Base-by-base conservation (phyloP, 2,888 invertebrate species). In the Philaethria dido region DNA sequence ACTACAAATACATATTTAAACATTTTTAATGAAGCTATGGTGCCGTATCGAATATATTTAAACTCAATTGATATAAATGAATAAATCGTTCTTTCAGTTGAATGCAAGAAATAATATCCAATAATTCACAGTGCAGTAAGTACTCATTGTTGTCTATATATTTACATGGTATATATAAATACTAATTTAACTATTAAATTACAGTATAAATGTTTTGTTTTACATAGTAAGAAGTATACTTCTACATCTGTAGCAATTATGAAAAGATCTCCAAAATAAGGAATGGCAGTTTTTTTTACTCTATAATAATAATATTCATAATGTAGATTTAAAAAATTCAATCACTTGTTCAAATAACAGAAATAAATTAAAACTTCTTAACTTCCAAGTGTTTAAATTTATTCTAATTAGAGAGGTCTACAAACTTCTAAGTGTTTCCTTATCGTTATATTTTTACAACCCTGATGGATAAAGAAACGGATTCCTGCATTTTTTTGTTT, bases 401-500 rank as follows among this genome's bases (percentile, higher is more conserved):
- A 78, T 84, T 82, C 81, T 81, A 81, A 78, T 80, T 75, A 60
- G 75, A 79, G 77, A 75, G 73, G 71, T 74, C 72, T 71, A 77
- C 69, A 69, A 63, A 61, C 64, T 69, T 64, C 42, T 45, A 54
- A 62, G 54, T 60, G 66, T 64, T 66, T 60, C 50, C 55, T 48
- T 66, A 64, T 62, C 57, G 60, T 44, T 29, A 60, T 63, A 61
- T 81, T 79, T 81, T 71, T 73, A 74, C 79, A 79, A 72, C 81
- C 79, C 80, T 78, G 72, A 73, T 72, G 70, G 72, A 70, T 73
- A 75, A 76, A 74, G 77, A 74, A 82, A 78, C 76, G 79, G 77
- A 83, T 83, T 82, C 80, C 75, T 65, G 74, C 81, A 84, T 84
- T 86, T 87, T n/a, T 86, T 84, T 83, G 80, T 85, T 79, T 77